These are phyloP conservation scores for Hartigia nigra DNA, from an alignment of 2,888 invertebrate species.

Conservation along the genomic window DNA sequence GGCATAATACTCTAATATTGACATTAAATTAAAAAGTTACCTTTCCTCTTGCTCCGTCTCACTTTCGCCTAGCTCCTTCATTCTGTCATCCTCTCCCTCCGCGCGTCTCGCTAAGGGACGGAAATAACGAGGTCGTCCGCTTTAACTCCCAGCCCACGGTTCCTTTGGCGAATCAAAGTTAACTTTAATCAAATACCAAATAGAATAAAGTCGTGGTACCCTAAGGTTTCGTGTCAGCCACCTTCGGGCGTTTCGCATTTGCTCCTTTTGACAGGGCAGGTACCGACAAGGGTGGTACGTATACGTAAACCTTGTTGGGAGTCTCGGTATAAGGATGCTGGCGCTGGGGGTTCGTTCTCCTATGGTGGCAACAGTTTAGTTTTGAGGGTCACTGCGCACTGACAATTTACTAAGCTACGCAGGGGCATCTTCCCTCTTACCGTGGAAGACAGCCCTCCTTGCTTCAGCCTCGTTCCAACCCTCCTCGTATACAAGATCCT, in stretches of 20 bases:
- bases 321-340: background rate
- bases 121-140: background rate
- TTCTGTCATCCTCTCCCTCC: background rate
- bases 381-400: conserved; percentile 51
- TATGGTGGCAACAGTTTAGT: conserved; percentile 38
- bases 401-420: conserved; percentile 40
- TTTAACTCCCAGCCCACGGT: background rate
- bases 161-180: conserved; percentile 41
- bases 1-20: conserved; percentile 8
- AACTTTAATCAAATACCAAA: conserved; percentile 58
- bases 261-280: conserved; percentile 9
- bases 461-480: conserved; percentile 12
- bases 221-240: conserved; percentile 14
- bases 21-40: conserved; percentile 20
- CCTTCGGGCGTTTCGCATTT: background rate
- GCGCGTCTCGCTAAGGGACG: background rate
- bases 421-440: background rate
- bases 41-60: background rate
- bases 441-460: conserved; percentile 10
- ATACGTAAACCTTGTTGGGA: background rate
- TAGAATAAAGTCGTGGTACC: conserved; percentile 41
- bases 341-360: background rate
- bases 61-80: background rate
- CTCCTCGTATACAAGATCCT: conserved; percentile 5
- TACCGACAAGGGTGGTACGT: background rate